Percentiles rank a stretch among this genome's conserved stretches.
phyloP scores from a whole-genome alignment of 2,113 vertebrate genomes.

The Vireo altiloquus region DNA sequence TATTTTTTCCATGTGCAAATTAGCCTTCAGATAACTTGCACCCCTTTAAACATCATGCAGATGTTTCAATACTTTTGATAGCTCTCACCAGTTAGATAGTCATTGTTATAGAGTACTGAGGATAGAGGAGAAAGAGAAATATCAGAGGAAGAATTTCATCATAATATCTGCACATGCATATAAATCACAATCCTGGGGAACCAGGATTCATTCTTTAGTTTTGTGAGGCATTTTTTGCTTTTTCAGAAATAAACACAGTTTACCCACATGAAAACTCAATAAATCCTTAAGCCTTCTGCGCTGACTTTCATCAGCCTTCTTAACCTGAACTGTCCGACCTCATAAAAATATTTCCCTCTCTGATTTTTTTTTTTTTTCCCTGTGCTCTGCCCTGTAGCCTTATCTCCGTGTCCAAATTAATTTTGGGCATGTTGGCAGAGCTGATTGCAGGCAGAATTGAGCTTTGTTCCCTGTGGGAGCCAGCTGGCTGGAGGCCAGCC shows the following conservation, averaged over 20 bases:
- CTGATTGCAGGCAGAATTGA: not conserved
- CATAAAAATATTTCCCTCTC: not conserved
- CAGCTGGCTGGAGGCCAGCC: not conserved
- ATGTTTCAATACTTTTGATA: not conserved
- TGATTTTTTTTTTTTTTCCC: not conserved
- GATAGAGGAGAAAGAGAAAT: not conserved
- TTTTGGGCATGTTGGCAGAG: not conserved
- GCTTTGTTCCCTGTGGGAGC: not conserved
- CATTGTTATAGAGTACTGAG: not conserved
- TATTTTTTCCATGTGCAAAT: not conserved
- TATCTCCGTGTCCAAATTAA: conserved; percentile 7
- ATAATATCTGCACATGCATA: not conserved
- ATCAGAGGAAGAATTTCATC: not conserved
- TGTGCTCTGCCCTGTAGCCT: not conserved
- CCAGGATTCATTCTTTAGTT: not conserved
- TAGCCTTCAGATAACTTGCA: not conserved
- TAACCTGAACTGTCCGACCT: not conserved
- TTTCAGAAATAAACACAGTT: not conserved
- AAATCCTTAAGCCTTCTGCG: not conserved
- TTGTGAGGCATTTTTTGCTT: not conserved
- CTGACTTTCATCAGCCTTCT: not conserved
- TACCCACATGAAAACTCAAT: not conserved
- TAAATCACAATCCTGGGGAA: not conserved
- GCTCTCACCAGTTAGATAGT: not conserved
- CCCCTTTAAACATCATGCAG: not conserved